phyloP scores from a whole-genome alignment of 2,797 vertebrate genomes.

The Phataginus tetradactyla region DNA sequence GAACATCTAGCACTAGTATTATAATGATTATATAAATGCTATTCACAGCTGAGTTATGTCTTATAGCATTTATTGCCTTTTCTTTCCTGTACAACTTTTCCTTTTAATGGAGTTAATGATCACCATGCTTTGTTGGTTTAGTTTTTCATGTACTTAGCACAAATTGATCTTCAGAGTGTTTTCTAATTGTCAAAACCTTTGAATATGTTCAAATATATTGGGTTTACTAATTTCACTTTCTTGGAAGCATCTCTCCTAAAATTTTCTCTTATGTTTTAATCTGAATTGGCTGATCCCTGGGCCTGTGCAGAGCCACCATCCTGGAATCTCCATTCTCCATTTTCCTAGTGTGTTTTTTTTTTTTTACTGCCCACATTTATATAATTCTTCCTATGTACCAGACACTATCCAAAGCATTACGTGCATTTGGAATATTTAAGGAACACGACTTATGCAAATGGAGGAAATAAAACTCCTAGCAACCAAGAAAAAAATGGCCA shows the following conservation, averaged over 20 bases:
- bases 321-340: neutral
- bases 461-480: neutral
- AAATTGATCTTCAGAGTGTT: neutral
- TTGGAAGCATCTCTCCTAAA: neutral
- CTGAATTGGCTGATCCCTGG: neutral
- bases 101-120: neutral
- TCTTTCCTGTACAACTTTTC: neutral
- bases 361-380: neutral
- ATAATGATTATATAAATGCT: neutral
- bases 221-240: neutral
- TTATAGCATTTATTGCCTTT: neutral
- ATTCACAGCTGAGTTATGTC: neutral
- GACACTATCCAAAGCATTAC: neutral
- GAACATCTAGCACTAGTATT: neutral
- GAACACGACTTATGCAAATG: neutral
- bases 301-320: neutral
- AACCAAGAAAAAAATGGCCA: neutral
- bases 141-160: neutral
- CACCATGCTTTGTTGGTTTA: neutral
- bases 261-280: neutral
- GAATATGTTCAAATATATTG: neutral
- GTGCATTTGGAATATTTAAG: neutral
- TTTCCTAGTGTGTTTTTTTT: neutral
- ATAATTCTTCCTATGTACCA: neutral
- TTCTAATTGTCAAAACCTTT: neutral